These are phyloP conservation scores for Lepus townsendii DNA, from an alignment of 2,797 vertebrate genomes.

Conservation along the genomic window DNA sequence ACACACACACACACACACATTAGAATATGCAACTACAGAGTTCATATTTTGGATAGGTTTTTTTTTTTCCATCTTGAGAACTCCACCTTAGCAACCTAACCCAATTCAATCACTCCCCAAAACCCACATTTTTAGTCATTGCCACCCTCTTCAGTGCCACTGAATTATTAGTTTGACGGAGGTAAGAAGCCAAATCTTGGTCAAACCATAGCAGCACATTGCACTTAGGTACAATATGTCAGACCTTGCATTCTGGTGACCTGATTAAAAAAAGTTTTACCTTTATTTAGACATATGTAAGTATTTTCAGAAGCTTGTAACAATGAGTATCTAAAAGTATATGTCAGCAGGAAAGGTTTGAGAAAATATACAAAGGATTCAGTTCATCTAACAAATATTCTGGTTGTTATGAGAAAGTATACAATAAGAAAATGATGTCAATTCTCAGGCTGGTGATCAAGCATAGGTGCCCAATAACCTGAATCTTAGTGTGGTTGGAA, in stretches of 20 bases:
- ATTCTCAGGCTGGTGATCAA: not conserved
- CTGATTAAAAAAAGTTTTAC: not conserved
- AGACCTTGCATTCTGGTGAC: slow-evolving; percentile 20
- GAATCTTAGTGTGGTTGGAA: not conserved
- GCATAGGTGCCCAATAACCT: not conserved
- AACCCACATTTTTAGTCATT: too few species aligned
- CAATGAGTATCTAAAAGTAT: not conserved
- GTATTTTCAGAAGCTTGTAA: not conserved
- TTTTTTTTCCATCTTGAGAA: not conserved
- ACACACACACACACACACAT: not conserved
- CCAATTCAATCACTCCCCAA: too few species aligned
- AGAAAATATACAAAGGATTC: not conserved
- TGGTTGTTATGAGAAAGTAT: not conserved
- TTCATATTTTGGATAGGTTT: slow-evolving; percentile 43
- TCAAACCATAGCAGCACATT: not conserved
- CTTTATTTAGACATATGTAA: not conserved
- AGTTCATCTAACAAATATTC: not conserved
- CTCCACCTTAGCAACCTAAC: too few species aligned
- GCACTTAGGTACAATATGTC: slow-evolving; percentile 15
- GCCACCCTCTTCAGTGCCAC: too few species aligned
- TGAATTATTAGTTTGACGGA: too few species aligned
- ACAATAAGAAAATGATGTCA: not conserved
- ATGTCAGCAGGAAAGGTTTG: not conserved
- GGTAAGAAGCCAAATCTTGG: too few species aligned
- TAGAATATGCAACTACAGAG: not conserved